Base-by-base conservation (phyloP, 2,113 vertebrate species). In the Scophthalmus maximus region DNA sequence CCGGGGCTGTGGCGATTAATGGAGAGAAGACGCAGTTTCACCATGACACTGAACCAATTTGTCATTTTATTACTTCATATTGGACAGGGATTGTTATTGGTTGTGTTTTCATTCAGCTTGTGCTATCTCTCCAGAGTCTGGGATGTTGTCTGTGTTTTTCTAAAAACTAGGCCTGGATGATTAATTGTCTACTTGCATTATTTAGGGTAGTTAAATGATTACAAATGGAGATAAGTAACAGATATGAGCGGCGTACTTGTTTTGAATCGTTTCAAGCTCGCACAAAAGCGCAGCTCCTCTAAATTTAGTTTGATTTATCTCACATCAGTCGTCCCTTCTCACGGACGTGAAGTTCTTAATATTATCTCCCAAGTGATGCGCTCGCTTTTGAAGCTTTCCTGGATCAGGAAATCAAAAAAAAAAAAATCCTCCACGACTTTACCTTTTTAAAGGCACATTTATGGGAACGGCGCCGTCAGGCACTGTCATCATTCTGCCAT, bases 241-340 rank as follows among this genome's bases (percentile, higher is more conserved):
- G 49, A 49, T 15, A 29, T 10, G 8, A 27, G 56, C 22, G 0
- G 4, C 32, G 4, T 5, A 34, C n/a, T 8, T 18, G 7, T 59
- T 25, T 61, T 25, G 8, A 50, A 25, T 57, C 12, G 20, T 61
- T 34, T 78, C 61, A 25, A 9, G 1, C 51, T 56, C 0, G 0
- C 27, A 8, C 30, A 40, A 17, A 68, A 65, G 15, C 34, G 3
- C 0, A 7, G 26, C 18, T 74, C 68, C 20, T 74, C 73, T 78
- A 78, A 78, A 76, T 81, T 76, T 76, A 76, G 64, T 0, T 70
- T 47, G 0, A 20, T 75, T 86, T 10, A 67, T 72, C 53, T 27
- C n/a, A 22, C 38, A 42, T 73, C 34, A 30, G 23, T 27, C 36
- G 26, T 17, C 6, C 20, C 23, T 23, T 26, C 18, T 46, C 44